Evolutionary conservation across 2,797 vertebrate species (phyloP).

Genomic region (Varecia variegata): DNA sequence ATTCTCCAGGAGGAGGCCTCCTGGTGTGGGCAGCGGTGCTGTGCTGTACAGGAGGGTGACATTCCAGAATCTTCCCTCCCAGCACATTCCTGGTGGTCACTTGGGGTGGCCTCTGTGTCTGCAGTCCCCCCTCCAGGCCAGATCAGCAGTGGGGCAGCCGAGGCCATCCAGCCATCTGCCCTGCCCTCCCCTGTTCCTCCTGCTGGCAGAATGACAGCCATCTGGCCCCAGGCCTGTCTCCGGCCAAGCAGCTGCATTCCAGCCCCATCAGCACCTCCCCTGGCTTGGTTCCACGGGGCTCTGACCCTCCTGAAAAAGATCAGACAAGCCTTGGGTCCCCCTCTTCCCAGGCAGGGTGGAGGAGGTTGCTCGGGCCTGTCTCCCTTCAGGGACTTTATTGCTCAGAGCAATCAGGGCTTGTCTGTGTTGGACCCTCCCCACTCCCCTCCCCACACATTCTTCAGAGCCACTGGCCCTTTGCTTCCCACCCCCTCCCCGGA

Average conservation of each 20-base stretch:
- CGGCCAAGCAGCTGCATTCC: neutral
- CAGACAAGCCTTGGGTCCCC: neutral
- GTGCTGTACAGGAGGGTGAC: neutral
- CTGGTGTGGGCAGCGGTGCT: neutral
- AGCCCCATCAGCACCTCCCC: neutral
- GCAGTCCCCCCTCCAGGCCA: neutral
- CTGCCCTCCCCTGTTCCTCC: neutral
- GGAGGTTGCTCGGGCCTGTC: neutral
- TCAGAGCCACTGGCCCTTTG: neutral
- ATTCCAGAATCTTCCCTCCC: conserved; percentile 40
- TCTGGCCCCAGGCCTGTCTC: neutral
- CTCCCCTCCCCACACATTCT: neutral
- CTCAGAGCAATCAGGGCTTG: neutral
- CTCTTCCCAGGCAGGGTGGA: neutral
- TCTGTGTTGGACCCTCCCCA: neutral
- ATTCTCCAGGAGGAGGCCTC: neutral
- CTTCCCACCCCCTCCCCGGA: neutral
- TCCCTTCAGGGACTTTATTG: neutral
- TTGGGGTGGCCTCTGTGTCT: neutral
- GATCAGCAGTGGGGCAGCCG: neutral
- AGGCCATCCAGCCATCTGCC: neutral
- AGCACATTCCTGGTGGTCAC: conserved; percentile 46
- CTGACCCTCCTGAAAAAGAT: conserved; percentile 3
- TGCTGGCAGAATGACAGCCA: neutral
- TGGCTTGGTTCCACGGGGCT: neutral